Evolutionary conservation across 2,888 invertebrate genomes (phyloP).

Genomic region (Daptonema setosum): DNA sequence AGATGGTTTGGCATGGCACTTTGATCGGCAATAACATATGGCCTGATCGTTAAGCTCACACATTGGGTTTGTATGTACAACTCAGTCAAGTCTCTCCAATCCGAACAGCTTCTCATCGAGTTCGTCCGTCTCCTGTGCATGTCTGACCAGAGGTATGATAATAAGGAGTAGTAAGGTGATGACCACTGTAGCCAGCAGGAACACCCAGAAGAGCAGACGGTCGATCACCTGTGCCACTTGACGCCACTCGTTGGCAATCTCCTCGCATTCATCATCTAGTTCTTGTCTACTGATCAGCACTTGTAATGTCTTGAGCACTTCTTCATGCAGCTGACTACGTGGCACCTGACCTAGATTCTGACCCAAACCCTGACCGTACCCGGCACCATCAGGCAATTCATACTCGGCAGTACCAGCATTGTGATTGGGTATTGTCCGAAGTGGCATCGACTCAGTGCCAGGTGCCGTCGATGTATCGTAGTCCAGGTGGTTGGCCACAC

Average conservation of each 20-base stretch:
- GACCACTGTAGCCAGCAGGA: slow-evolving; percentile 33
- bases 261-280: slow-evolving; percentile 29
- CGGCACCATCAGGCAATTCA: background rate
- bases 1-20: too few species aligned
- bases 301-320: slow-evolving; percentile 27
- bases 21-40: too few species aligned
- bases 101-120: slow-evolving; percentile 13
- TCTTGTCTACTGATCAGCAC: slow-evolving; percentile 34
- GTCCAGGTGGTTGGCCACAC: background rate
- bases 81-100: background rate
- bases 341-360: background rate
- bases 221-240: slow-evolving; percentile 32
- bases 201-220: slow-evolving; percentile 37
- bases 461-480: too few species aligned
- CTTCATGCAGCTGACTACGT: slow-evolving; percentile 10
- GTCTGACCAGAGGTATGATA: slow-evolving; percentile 29
- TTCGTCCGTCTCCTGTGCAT: slow-evolving; percentile 10
- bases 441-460: too few species aligned
- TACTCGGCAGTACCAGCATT: too few species aligned
- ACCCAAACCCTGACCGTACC: background rate
- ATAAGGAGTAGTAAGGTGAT: slow-evolving; percentile 35
- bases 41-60: too few species aligned
- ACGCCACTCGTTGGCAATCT: slow-evolving; percentile 36
- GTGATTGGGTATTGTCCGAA: too few species aligned
- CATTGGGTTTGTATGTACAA: too few species aligned